Conservation (phyloP, 1,140 invertebrate genomes). For the Lamellibrachia luymesi region DNA sequence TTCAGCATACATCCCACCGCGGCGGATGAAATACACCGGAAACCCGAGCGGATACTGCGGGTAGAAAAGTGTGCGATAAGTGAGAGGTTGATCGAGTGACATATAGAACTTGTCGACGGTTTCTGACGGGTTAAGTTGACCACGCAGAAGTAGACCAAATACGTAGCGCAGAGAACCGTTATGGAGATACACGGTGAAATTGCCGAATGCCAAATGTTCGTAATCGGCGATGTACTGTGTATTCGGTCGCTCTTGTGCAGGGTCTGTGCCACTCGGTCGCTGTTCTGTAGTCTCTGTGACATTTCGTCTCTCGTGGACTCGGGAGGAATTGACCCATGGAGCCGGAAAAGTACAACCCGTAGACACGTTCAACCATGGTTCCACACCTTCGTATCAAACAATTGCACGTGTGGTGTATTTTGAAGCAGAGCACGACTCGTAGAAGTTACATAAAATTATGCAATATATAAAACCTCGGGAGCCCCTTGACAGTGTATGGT, state of each 20-base stretch:
- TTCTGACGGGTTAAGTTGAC: background rate
- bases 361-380: background rate
- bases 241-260: background rate
- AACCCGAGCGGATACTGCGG: background rate
- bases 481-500: too few species aligned
- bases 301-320: background rate
- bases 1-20: background rate
- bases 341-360: constrained; percentile 1
- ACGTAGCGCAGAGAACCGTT: background rate
- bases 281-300: too few species aligned
- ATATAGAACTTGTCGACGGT: background rate
- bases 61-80: background rate
- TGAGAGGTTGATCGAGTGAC: background rate
- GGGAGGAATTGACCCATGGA: background rate
- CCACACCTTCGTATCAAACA: background rate
- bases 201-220: background rate
- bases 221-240: background rate
- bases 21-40: background rate
- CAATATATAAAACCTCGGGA: too few species aligned
- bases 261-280: background rate
- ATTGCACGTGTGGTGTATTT: background rate
- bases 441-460: too few species aligned
- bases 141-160: background rate
- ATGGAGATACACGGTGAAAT: background rate
- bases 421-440: too few species aligned